Percentiles rank a stretch among this genome's conserved stretches.
Evolutionary conservation across 2,113 vertebrate species (phyloP).

Genomic region (Petroica traversi): DNA sequence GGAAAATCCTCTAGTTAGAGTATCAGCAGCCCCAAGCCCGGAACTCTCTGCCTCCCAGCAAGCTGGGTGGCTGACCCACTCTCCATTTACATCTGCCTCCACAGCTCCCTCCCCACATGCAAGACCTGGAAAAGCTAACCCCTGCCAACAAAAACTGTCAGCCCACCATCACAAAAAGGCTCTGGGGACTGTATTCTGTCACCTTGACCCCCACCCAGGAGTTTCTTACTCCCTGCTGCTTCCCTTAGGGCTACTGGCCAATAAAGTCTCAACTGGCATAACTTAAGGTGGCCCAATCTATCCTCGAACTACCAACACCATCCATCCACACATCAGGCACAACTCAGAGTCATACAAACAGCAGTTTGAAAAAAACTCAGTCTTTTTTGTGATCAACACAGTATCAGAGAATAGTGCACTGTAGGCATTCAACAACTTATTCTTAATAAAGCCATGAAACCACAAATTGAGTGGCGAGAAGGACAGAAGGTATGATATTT

Average conservation of each 20-base stretch:
- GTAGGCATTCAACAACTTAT: neutral
- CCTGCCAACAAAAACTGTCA: neutral
- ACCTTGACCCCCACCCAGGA: neutral
- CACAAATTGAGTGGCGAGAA: neutral
- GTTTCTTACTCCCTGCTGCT: neutral
- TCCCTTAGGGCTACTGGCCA: neutral
- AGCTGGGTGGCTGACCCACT: neutral
- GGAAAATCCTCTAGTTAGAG: neutral
- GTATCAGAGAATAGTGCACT: neutral
- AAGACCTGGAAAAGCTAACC: neutral
- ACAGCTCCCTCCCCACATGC: neutral
- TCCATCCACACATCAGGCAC: neutral
- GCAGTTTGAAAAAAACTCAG: neutral
- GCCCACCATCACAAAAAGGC: neutral
- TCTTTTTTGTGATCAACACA: neutral
- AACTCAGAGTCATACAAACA: neutral
- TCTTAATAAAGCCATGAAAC: neutral
- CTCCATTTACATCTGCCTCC: fast-evolving
- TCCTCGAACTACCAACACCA: neutral
- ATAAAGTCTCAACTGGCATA: neutral
- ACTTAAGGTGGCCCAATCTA: neutral
- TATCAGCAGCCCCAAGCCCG: neutral
- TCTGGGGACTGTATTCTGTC: neutral
- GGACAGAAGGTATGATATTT: neutral
- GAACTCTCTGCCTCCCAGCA: neutral